Base-by-base conservation (phyloP, 2,113 vertebrate species). In the Stigmatopora argus region DNA sequence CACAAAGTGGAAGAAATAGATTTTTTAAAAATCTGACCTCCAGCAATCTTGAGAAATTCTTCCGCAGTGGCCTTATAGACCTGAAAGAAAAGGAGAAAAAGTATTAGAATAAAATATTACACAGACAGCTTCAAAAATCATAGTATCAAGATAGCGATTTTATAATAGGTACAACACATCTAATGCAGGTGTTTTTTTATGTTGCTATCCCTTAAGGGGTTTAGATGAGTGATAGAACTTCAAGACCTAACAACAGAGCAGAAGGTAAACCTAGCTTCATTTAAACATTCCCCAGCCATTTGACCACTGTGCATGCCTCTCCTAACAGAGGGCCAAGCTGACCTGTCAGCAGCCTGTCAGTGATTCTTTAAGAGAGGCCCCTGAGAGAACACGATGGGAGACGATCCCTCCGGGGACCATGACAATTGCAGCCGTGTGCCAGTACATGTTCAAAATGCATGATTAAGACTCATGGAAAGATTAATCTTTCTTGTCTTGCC, bases 21-120 rank as follows among this genome's bases (percentile, higher is more conserved):
- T 23, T 66, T 17, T 2, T 71, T 69, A 62, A 81, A 81, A 81
- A 81, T 85, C 95, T 93, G 75, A 98, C 96, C 96, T 92, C 96
- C 96, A 78, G 95, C 96, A 6, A 98, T 98, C 90, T 98, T 98
- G 71, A 97, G 88, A 78, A 98, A 98, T 80, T 98, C 96, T 77
- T 98, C 96, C 70, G 95, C 95, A 23, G 94, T 95, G 49, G 95
- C 95, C 88, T 95, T 98, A 87, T 98, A 98, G 59, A 98, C 95
- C 96, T 98, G 79, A 69, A 58, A 63, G 67, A 38, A 2, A 67
- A 69, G 58, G 34, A 77, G 38, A 49, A 64, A 71, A 58, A 63
- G 8, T 63, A 10, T 15, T 70, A 12, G 15, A 31, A 31, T 31
- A 31, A 31, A 31, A 31, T 51, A 49, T 52, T 7, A 68, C 52